phyloP scores from a whole-genome alignment of 2,113 vertebrate genomes.

The Chiloscyllium plagiosum region DNA sequence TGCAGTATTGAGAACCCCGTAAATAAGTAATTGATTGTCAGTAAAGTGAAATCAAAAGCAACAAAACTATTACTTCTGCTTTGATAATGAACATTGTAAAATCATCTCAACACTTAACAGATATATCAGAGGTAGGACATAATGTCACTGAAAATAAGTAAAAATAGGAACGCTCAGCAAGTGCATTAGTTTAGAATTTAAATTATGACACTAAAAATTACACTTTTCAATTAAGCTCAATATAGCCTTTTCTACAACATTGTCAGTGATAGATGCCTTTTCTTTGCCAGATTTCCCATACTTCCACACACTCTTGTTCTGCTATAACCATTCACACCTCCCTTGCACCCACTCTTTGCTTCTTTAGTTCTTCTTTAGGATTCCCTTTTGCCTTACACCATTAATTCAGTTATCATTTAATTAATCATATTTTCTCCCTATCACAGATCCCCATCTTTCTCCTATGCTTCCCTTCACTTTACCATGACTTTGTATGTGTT shows the following conservation, averaged over 20 bases:
- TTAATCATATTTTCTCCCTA: background rate
- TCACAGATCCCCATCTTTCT: background rate
- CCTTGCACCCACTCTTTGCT: background rate
- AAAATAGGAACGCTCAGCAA: background rate
- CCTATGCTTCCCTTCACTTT: background rate
- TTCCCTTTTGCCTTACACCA: background rate
- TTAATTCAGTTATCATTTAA: background rate
- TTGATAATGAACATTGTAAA: background rate
- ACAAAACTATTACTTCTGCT: background rate
- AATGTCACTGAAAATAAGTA: background rate
- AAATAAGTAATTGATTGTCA: background rate
- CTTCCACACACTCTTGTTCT: background rate
- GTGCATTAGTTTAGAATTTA: background rate
- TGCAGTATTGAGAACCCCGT: background rate
- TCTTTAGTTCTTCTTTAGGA: background rate
- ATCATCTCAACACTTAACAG: background rate
- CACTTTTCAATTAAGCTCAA: background rate
- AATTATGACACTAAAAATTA: background rate
- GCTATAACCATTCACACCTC: background rate
- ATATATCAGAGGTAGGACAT: background rate
- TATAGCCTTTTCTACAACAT: background rate
- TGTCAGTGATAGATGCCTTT: background rate
- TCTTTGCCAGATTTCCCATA: background rate
- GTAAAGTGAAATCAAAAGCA: slow-evolving; percentile 2
- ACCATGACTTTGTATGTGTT: background rate